Conservation (phyloP, 2,113 vertebrate species). For the Engraulis encrasicolus region DNA sequence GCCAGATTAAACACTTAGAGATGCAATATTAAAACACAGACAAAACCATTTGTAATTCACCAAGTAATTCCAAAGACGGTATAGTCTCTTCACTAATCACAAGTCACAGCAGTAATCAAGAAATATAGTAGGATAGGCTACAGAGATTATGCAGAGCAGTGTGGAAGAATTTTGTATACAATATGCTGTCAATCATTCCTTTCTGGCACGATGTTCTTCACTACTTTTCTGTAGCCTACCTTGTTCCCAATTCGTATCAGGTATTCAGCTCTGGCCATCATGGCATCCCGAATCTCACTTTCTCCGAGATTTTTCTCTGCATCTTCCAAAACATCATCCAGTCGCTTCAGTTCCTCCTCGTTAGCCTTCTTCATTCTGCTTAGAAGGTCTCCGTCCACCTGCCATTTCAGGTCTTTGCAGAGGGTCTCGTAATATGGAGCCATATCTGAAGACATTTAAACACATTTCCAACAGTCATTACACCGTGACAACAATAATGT, state of each 20-base stretch:
- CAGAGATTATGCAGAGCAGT: not conserved
- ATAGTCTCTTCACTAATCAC: no score
- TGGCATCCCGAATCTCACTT: conserved; percentile 94
- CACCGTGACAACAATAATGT: not conserved
- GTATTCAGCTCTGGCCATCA: conserved; percentile 98
- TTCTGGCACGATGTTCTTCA: not conserved
- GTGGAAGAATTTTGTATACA: not conserved
- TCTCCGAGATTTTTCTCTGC: conserved; percentile 94
- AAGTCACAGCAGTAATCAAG: no score
- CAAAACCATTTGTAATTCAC: no score
- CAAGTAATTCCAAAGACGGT: no score
- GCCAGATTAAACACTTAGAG: not conserved
- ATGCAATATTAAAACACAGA: no score
- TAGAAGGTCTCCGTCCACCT: conserved; percentile 82
- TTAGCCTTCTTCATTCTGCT: conserved; percentile 96
- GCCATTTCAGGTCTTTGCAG: conserved; percentile 95
- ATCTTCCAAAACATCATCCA: conserved; percentile 90
- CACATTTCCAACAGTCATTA: not conserved
- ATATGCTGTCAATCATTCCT: not conserved
- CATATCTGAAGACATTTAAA: conserved; percentile 81
- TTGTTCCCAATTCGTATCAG: conserved; percentile 95
- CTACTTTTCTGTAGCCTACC: conserved; percentile 63
- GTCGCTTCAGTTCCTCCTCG: conserved; percentile 88
- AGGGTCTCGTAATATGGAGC: conserved; percentile 91
- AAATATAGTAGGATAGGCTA: no score